phyloP scores from a whole-genome alignment of 2,797 vertebrate genomes.

The Myotis vivesi region DNA sequence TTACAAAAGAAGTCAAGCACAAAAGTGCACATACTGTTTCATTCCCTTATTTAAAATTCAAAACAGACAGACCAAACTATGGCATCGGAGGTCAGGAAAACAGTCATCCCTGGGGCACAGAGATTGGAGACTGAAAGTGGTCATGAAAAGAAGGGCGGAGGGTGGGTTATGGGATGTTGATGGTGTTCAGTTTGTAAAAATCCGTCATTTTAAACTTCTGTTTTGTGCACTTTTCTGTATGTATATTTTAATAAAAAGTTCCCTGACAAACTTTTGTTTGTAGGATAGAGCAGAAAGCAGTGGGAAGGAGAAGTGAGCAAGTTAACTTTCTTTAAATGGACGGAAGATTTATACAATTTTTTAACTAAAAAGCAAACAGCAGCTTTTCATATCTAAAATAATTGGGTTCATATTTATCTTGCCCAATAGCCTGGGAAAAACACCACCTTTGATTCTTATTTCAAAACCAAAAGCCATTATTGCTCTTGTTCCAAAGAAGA shows the following conservation, averaged over 20 bases:
- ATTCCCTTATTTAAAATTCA: neutral
- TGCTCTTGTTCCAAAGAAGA: neutral
- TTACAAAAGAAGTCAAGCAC: neutral
- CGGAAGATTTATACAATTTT: neutral
- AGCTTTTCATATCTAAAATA: neutral
- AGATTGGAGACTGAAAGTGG: neutral
- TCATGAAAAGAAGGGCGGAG: fast-evolving
- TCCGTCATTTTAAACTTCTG: neutral
- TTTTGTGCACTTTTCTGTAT: neutral
- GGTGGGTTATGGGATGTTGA: neutral
- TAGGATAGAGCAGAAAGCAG: neutral
- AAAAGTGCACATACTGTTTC: neutral
- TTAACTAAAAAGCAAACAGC: neutral
- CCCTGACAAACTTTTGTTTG: neutral
- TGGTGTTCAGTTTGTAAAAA: neutral
- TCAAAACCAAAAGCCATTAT: neutral
- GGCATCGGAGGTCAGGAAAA: neutral
- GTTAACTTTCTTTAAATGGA: neutral
- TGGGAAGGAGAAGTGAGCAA: neutral
- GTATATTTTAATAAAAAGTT: neutral
- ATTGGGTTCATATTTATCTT: neutral
- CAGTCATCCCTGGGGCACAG: neutral
- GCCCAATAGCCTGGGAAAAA: neutral
- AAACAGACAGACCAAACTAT: neutral
- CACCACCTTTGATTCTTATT: neutral